A percentile compares a stretch with the other conserved stretches of the same genome.
These are phyloP conservation scores for Amblyopsis rosae DNA, from an alignment of 2,113 vertebrate genomes.

Conservation along the genomic window DNA sequence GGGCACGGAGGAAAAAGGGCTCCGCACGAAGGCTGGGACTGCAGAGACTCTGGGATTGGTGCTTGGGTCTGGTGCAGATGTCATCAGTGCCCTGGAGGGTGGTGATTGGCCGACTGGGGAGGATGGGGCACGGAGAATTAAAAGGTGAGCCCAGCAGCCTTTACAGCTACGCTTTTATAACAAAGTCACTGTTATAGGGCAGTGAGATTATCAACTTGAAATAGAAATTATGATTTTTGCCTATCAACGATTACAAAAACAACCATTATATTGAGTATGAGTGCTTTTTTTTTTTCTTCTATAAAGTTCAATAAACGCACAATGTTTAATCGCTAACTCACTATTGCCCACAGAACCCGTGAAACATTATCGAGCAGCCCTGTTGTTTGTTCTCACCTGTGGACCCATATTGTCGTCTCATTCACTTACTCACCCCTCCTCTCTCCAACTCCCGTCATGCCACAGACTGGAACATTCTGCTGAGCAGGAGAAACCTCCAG, in stretches of 20 bases:
- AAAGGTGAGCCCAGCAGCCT: conserved; percentile 81
- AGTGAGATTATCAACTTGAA: too few relatives aligned
- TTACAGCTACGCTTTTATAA: neutral
- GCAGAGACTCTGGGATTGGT: conserved; percentile 99
- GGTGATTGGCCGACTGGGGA: conserved; percentile 95
- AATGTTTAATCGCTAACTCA: too few relatives aligned
- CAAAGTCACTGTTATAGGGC: neutral
- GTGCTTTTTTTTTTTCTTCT: too few relatives aligned
- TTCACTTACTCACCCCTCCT: neutral
- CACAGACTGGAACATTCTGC: conserved; percentile 95
- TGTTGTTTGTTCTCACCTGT: neutral
- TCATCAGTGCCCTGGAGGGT: conserved; percentile 98
- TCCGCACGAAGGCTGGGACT: conserved; percentile 94
- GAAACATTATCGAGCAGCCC: too few relatives aligned
- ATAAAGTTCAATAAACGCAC: too few relatives aligned
- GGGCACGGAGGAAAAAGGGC: conserved; percentile 97
- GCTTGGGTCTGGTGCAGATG: conserved; percentile 94
- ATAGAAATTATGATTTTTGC: too few relatives aligned
- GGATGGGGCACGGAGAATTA: conserved; percentile 95
- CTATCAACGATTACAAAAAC: too few relatives aligned
- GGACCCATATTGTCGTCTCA: neutral
- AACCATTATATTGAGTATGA: too few relatives aligned
- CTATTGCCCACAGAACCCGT: too few relatives aligned
- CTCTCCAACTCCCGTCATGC: conserved; percentile 3
- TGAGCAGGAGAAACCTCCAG: conserved; percentile 94